Evolutionary conservation across 1,140 invertebrate genomes (phyloP).

Genomic region (Capitella teleta): DNA sequence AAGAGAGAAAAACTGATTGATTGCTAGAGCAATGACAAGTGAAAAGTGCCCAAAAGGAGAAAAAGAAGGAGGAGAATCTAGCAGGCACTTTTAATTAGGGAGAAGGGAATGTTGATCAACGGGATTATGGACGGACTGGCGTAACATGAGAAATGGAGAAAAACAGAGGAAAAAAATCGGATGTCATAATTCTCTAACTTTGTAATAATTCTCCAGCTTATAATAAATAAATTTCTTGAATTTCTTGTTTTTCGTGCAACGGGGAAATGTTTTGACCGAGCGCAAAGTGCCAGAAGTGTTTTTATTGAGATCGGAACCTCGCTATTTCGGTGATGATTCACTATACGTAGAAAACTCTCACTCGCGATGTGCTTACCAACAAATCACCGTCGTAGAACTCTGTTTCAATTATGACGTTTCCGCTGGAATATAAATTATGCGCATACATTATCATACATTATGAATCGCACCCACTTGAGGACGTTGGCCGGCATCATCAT

Average conservation of each 20-base stretch:
- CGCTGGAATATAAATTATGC: conserved; percentile 56
- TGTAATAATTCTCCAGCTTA: background rate
- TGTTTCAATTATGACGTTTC: conserved; percentile 97
- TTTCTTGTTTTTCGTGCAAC: background rate
- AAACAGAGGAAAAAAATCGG: too few relatives aligned
- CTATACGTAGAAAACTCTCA: conserved; percentile 88
- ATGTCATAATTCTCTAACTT: background rate
- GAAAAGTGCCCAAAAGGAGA: background rate
- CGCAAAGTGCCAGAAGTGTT: too few relatives aligned
- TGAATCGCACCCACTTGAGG: conserved; percentile 61
- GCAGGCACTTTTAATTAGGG: background rate
- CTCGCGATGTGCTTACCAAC: conserved; percentile 85
- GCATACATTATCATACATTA: background rate
- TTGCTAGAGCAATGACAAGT: background rate
- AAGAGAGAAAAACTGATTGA: too few relatives aligned
- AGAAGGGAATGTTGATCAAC: background rate
- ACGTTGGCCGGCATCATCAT: conserved; percentile 99
- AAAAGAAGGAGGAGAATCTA: background rate
- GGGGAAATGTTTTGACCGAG: too few relatives aligned
- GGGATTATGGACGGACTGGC: too few relatives aligned
- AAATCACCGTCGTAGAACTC: conserved; percentile 95
- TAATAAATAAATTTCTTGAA: background rate
- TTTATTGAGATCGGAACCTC: too few relatives aligned
- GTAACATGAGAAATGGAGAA: too few relatives aligned
- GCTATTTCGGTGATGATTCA: too few relatives aligned